These are phyloP conservation scores for Microtus pennsylvanicus DNA, from an alignment of 2,113 vertebrate species.

Conservation along the genomic window DNA sequence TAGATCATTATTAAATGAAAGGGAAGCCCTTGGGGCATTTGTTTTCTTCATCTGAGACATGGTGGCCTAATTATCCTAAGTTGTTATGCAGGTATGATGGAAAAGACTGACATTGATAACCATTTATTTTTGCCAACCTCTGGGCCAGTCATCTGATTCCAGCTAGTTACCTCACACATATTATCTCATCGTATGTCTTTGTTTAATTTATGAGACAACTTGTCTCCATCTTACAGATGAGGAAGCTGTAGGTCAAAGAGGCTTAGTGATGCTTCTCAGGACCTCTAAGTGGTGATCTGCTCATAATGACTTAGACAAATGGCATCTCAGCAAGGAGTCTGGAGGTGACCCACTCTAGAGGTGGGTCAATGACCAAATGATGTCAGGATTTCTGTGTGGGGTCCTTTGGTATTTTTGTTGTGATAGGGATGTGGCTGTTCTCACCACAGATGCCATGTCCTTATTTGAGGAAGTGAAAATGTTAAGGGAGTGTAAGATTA, in stretches of 20 bases:
- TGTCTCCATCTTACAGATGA: neutral
- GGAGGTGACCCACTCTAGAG: neutral
- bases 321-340: neutral
- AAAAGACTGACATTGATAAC: neutral
- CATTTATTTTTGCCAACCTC: conserved; percentile 24
- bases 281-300: neutral
- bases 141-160: neutral
- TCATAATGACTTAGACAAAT: neutral
- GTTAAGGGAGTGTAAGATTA: neutral
- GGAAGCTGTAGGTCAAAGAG: conserved; percentile 18
- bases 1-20: neutral
- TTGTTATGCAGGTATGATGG: neutral
- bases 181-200: conserved; percentile 1
- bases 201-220: conserved; percentile 22
- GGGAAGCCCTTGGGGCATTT: neutral
- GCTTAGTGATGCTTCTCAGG: neutral
- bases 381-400: neutral
- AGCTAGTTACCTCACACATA: neutral
- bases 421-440: neutral
- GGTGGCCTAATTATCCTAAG: neutral
- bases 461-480: neutral
- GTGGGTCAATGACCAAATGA: neutral
- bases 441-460: neutral
- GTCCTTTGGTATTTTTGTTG: neutral
- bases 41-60: neutral